Base-by-base conservation (phyloP, 2,888 invertebrate genomes). In the Temnothorax unifasciatus region DNA sequence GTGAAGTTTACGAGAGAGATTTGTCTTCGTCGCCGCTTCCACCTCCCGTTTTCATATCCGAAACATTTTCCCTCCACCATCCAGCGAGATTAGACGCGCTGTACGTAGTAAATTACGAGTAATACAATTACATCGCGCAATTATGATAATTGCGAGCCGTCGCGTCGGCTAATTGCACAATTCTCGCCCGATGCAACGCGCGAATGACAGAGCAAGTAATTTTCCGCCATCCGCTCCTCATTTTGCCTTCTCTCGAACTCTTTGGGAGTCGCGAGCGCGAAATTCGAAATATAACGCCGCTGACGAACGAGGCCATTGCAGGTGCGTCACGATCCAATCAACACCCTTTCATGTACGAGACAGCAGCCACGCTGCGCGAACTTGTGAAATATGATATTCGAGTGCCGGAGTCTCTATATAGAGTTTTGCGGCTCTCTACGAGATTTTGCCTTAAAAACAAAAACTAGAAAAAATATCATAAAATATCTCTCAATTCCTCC, bases 381-480 rank as follows among this genome's bases (percentile, higher is more conserved):
- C 86, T 83, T 68, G 71, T 73, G 89, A 90, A 88, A 89, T 83
- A 85, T 86, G 89, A 88, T 90, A 90, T 90, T 90, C 90, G 71
- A 77, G 81, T 85, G 63, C 21, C 71, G n/a, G 38, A 84, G 85
- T 85, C 85, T 84, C 82, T 79, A 21, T 69, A 81, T 77, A 82
- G 75, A 76, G 38, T 73, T 64, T 84, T 79, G 84, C 59, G 61
- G 86, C 63, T 34, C 34, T 34, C 34, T n/a, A 52, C 50, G 76
- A 86, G 83, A 89, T 89, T 87, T 64, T 79, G 73, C 68, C 79
- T 84, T 66, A 3, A 47, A 68, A 68, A 68, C 25, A 29, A 84
- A 84, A 85, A 82, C 75, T 59, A 82, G 29, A 82, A 76, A 41
- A 73, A 69, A 18, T 18, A 87, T 83, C 81, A 83, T 83, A 81